Conservation (phyloP, 2,797 vertebrate species). For the Rhinichthys osculus region DNA sequence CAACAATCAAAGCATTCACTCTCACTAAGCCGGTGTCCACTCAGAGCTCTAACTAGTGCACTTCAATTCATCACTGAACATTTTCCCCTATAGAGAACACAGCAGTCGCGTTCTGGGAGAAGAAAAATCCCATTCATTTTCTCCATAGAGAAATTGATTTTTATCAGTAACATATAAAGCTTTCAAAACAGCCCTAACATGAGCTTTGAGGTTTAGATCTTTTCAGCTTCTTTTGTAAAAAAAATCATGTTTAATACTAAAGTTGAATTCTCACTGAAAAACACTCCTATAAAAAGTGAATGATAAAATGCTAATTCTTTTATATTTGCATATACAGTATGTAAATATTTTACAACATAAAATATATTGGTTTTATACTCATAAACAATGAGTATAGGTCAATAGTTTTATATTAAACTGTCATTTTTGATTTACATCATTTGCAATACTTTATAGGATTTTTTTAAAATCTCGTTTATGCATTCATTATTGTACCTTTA, state of each 20-base stretch:
- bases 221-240: background rate
- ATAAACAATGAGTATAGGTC: background rate
- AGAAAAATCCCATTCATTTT: conserved; percentile 1
- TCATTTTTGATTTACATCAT: background rate
- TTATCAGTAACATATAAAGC: conserved; percentile 5
- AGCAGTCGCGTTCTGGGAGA: background rate
- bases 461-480: background rate
- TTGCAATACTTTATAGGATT: background rate
- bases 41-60: conserved; percentile 5
- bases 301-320: background rate
- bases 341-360: background rate
- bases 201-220: background rate
- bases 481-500: too few species aligned
- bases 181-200: background rate
- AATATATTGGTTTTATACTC: background rate
- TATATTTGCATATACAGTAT: background rate
- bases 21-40: background rate
- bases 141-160: conserved; percentile 13
- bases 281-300: background rate
- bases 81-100: conserved; percentile 10
- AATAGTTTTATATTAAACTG: background rate
- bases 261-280: background rate
- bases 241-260: background rate
- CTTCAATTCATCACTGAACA: conserved; percentile 10
- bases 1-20: conserved; percentile 34